Conservation (phyloP, 2,797 vertebrate species). For the Lophotriccus pileatus region DNA sequence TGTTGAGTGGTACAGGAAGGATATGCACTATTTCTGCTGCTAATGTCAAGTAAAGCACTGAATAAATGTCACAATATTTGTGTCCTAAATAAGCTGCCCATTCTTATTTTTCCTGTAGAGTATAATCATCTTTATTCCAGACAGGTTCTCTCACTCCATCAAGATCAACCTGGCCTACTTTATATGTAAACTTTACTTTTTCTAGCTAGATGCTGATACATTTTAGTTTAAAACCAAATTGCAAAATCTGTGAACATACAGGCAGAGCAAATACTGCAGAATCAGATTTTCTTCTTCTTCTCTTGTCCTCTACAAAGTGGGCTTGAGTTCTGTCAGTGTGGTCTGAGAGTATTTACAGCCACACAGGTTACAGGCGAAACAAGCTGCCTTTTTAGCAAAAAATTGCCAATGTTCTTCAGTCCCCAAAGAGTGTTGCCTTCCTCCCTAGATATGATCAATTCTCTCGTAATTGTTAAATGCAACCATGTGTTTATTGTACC, state of each 20-base stretch:
- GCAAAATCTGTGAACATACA: neutral
- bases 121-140: conserved; percentile 37
- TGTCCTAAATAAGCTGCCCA: conserved; percentile 23
- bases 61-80: conserved; percentile 54
- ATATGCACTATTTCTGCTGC: neutral
- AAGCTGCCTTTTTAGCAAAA: neutral
- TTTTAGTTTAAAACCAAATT: neutral
- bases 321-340: neutral
- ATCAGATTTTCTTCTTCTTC: neutral
- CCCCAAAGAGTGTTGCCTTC: neutral
- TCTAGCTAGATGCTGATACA: neutral
- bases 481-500: neutral
- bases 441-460: neutral
- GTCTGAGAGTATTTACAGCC: neutral
- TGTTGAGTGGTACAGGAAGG: neutral
- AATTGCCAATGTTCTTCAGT: neutral
- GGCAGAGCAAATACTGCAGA: neutral
- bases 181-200: neutral
- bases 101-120: neutral
- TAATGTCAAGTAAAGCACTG: neutral
- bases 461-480: neutral
- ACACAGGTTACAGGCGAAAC: neutral
- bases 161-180: conserved; percentile 48
- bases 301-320: neutral
- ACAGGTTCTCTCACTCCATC: conserved; percentile 35